These are phyloP conservation scores for Halictus ligatus DNA, from an alignment of 2,888 invertebrate species.

Conservation along the genomic window DNA sequence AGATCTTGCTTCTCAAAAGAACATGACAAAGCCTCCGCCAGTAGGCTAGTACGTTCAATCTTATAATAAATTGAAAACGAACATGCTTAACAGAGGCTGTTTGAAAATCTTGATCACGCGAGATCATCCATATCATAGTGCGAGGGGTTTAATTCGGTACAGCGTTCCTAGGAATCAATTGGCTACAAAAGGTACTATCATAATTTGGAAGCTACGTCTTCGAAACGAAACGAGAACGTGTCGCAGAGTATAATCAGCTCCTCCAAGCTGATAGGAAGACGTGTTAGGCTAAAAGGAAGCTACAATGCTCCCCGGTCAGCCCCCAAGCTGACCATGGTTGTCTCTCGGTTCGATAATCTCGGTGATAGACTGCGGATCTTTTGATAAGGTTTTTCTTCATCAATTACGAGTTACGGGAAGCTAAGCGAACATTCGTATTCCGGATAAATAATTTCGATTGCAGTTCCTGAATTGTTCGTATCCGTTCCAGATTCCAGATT, in stretches of 20 bases:
- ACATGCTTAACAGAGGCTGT: neutral
- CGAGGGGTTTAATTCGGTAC: neutral
- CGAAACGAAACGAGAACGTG: neutral
- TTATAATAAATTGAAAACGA: neutral
- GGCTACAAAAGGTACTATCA: neutral
- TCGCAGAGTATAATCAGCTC: neutral
- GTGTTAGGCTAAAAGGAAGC: neutral
- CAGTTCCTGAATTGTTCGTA: fast-evolving
- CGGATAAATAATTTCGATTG: neutral
- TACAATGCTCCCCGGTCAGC: neutral
- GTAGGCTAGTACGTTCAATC: too few relatives aligned
- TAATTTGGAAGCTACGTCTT: neutral
- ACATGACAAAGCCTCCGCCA: neutral
- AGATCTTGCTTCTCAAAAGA: neutral
- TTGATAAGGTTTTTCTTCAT: neutral
- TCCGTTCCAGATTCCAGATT: neutral
- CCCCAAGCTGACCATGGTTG: neutral
- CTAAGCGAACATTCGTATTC: neutral
- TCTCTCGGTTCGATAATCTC: neutral
- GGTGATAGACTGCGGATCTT: neutral
- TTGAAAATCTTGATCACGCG: neutral
- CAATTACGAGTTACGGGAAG: too few relatives aligned
- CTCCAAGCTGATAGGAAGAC: neutral
- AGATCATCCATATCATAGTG: neutral
- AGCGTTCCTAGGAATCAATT: neutral